A percentile compares a stretch with the other conserved stretches of the same genome.
Evolutionary conservation across 2,113 vertebrate species (phyloP).

Genomic region (Dicaeum eximium): DNA sequence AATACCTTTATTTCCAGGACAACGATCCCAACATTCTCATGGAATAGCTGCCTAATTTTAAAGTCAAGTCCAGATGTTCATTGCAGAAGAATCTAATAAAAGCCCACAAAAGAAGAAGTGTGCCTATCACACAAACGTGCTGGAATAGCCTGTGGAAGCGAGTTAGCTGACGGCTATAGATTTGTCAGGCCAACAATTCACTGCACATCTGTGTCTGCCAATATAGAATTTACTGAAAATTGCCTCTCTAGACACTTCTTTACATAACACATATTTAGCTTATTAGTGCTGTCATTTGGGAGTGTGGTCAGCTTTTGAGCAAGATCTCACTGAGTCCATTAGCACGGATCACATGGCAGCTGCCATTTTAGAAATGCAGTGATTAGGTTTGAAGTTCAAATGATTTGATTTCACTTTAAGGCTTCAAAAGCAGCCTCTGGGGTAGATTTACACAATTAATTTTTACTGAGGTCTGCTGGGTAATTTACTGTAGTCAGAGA

Average conservation of each 20-base stretch:
- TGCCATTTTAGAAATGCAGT: conserved; percentile 31
- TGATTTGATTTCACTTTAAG: conserved; percentile 48
- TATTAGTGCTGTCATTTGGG: conserved; percentile 50
- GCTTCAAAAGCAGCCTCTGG: conserved; percentile 30
- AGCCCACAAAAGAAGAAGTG: background rate
- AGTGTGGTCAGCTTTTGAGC: conserved; percentile 50
- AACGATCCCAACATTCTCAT: background rate
- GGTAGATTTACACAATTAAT: conserved; percentile 48
- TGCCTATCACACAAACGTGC: background rate
- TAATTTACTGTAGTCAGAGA: conserved; percentile 32
- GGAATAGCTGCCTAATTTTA: background rate
- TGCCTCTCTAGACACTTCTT: conserved; percentile 52
- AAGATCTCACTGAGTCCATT: background rate
- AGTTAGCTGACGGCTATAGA: background rate
- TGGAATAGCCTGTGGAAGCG: background rate
- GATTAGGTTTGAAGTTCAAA: conserved; percentile 55
- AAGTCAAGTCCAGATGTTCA: background rate
- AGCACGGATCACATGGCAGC: background rate
- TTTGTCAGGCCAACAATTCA: conserved; percentile 21
- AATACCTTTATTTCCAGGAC: background rate
- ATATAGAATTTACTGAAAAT: conserved; percentile 33
- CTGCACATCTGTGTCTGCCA: conserved; percentile 31
- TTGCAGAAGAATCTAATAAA: background rate
- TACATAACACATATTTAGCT: conserved; percentile 60
- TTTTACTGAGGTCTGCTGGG: conserved; percentile 49